These are phyloP conservation scores for Empis stercorea DNA, from an alignment of 2,888 invertebrate genomes.

Conservation along the genomic window DNA sequence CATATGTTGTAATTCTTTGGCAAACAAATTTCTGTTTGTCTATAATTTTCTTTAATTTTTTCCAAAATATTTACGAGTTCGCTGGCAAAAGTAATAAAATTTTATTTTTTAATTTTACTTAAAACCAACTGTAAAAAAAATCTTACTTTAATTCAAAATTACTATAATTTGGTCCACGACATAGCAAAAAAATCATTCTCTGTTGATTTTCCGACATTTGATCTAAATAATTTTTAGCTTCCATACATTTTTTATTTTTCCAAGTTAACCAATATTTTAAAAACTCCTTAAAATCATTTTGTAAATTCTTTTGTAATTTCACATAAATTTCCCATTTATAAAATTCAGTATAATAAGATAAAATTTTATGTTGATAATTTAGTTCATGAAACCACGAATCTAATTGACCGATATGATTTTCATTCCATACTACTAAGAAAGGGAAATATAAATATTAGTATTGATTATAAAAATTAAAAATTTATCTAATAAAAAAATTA, in stretches of 20 bases:
- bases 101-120: neutral
- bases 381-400: constrained; percentile 15
- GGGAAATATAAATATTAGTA: too few relatives aligned
- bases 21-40: constrained; percentile 43
- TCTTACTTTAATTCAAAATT: constrained; percentile 41
- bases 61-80: constrained; percentile 38
- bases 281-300: constrained; percentile 15
- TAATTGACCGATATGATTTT: too few relatives aligned
- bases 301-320: constrained; percentile 11
- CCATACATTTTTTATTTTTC: constrained; percentile 28
- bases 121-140: too few relatives aligned
- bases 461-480: too few relatives aligned
- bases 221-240: constrained; percentile 13
- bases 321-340: constrained; percentile 18
- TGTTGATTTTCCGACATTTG: constrained; percentile 20
- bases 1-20: constrained; percentile 25
- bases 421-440: too few relatives aligned
- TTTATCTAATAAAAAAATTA: too few relatives aligned
- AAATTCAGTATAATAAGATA: constrained; percentile 16
- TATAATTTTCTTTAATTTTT: constrained; percentile 45
- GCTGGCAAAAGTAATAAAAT: constrained; percentile 28
- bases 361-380: constrained; percentile 13
- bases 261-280: constrained; percentile 25
- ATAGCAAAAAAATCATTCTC: constrained; percentile 46
- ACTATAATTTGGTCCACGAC: constrained; percentile 48